These are phyloP conservation scores for Dendrocincla tyrannina DNA, from an alignment of 2,797 vertebrate species.

Conservation along the genomic window DNA sequence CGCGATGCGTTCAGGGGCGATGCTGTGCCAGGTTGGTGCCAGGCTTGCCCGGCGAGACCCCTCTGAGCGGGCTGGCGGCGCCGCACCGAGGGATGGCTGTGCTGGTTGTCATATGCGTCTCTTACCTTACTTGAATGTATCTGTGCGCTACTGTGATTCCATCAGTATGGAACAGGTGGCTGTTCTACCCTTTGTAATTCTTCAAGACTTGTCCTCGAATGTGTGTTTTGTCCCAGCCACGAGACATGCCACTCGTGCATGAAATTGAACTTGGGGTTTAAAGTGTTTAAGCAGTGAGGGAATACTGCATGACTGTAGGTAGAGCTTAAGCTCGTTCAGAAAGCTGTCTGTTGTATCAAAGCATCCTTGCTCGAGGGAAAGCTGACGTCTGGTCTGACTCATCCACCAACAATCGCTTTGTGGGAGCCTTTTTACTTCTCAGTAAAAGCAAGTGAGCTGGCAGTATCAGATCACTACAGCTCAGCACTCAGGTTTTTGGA, in stretches of 20 bases:
- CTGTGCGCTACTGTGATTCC: accelerated
- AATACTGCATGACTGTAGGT: accelerated
- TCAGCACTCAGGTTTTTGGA: not conserved
- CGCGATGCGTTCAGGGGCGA: accelerated
- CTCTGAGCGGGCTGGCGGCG: accelerated
- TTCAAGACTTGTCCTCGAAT: not conserved
- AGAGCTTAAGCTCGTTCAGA: not conserved
- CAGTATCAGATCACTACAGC: not conserved
- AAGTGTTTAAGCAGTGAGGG: accelerated
- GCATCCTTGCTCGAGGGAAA: not conserved
- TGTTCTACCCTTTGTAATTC: accelerated
- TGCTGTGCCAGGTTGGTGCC: accelerated
- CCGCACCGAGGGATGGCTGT: accelerated
- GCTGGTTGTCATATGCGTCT: accelerated
- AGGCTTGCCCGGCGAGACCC: accelerated
- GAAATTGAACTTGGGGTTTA: accelerated
- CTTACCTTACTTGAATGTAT: accelerated
- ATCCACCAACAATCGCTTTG: accelerated
- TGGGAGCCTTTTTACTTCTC: not conserved
- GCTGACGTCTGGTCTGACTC: not conserved
- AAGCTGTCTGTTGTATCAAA: accelerated
- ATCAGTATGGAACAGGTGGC: accelerated
- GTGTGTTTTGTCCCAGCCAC: accelerated
- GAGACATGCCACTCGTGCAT: accelerated
- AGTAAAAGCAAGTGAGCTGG: not conserved